A percentile compares a stretch with the other conserved stretches of the same genome.
Evolutionary conservation across 2,113 vertebrate species (phyloP).

Genomic region (Rhinopomastus cyanomelas): DNA sequence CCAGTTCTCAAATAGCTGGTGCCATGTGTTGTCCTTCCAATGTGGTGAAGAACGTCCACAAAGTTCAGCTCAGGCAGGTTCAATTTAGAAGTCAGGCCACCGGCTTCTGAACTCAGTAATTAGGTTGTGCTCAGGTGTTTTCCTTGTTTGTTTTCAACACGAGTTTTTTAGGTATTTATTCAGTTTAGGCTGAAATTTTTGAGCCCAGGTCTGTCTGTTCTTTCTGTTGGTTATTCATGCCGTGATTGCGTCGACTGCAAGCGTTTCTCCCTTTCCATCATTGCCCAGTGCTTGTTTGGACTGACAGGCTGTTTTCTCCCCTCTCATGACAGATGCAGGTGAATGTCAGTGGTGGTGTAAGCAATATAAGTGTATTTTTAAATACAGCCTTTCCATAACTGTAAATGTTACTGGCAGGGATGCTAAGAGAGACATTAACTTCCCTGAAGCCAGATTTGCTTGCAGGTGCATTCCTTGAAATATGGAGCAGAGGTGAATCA

Average conservation of each 20-base stretch:
- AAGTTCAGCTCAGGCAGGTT: background rate
- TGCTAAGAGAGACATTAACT: background rate
- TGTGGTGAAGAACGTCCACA: background rate
- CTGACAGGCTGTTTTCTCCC: background rate
- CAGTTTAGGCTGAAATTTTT: background rate
- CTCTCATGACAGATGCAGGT: background rate
- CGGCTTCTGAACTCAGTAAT: background rate
- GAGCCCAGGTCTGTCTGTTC: background rate
- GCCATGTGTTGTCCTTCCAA: background rate
- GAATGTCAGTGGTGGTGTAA: background rate
- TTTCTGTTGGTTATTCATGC: background rate
- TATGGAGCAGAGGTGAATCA: background rate
- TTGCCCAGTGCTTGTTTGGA: background rate
- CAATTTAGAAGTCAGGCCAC: background rate
- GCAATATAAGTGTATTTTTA: background rate
- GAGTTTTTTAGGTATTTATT: background rate
- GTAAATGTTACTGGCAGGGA: background rate
- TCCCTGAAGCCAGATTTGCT: background rate
- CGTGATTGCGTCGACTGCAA: background rate
- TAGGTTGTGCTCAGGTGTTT: background rate
- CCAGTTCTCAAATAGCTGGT: background rate
- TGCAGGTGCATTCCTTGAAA: background rate
- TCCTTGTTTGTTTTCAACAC: background rate
- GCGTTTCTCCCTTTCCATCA: background rate
- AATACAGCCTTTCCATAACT: background rate